Evolutionary conservation across 2,888 invertebrate genomes (phyloP), one percentile per base, ranked within the genome.

Genomic region (Pterostichus niger): DNA sequence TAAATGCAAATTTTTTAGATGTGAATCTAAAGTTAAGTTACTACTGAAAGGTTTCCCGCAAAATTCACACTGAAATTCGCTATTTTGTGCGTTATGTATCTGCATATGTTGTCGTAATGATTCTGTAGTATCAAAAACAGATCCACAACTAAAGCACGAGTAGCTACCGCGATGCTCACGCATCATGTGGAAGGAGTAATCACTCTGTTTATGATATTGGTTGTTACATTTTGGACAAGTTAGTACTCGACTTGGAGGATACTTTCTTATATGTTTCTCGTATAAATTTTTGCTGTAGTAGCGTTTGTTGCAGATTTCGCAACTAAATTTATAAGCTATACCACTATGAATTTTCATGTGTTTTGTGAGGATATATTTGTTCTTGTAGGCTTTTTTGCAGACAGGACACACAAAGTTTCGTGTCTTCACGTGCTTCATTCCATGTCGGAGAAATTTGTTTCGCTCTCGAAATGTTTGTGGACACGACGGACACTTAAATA

Each of bases 291-390:
- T 90, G 73, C 90, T 83, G 0, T 88, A 86, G 83, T 92, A 93
- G 0, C 90, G 88, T 85, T 92, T 92, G 0, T 88, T 86, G 84
- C 92, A 93, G 0, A 87, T 85, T 0, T 88, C 87, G 83, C 92
- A 40, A 40, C 3, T 40, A 40, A 40, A 92, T 0, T 88, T 88
- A 83, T 86, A 91, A 13, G 87, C 89, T 0, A 90, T 92, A 0
- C 87, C 87, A 5, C 88, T 89, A 83, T 92, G 92, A 0, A 89
- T 90, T 75, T 89, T 88, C 0, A 89, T 84, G 82, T 92, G 92
- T 71, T 7, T 87, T 84, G 33, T 88, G 52, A 84, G 87, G 88
- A 84, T 87, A 88, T 6, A 87, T 88, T 9, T 88, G 87, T 49
- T 0, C 88, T 88, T 80, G n/a, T 88, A 88, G 0, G 87, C 86